A percentile compares a stretch with the other conserved stretches of the same genome.
These are phyloP conservation scores for Menidia beryllina DNA, from an alignment of 2,113 vertebrate species.

Conservation along the genomic window DNA sequence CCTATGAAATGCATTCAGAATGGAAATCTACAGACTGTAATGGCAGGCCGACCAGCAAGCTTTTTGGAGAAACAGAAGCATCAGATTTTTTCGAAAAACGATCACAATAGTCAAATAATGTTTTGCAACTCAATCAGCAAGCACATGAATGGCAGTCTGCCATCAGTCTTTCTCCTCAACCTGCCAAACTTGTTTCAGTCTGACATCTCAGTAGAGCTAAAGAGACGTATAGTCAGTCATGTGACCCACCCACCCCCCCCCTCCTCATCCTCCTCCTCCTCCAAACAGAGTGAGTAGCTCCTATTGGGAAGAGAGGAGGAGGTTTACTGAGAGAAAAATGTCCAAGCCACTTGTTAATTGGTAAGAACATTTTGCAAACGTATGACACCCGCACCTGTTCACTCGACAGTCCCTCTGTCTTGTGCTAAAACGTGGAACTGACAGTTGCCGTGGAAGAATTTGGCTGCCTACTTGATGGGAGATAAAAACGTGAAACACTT, in stretches of 20 bases:
- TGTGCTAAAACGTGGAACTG: constrained; percentile 52
- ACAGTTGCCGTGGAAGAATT: constrained; percentile 60
- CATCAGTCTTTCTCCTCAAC: constrained; percentile 34
- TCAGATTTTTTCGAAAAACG: constrained; percentile 30
- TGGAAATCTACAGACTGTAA: constrained; percentile 36
- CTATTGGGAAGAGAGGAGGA: constrained; percentile 1
- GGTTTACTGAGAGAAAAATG: constrained; percentile 42
- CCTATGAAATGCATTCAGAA: constrained; percentile 18
- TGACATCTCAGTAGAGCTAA: constrained; percentile 44
- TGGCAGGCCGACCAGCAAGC: no score
- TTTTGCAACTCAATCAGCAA: constrained; percentile 28
- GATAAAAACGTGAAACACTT: constrained; percentile 51
- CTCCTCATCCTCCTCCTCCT: no score
- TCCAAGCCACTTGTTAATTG: constrained; percentile 71
- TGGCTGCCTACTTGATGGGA: constrained; percentile 56
- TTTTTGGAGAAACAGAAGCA: constrained; percentile 19
- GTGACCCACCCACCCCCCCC: no score
- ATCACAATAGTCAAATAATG: constrained; percentile 13
- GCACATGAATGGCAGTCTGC: constrained; percentile 17
- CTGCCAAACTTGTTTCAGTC: constrained; percentile 51
- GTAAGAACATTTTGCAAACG: constrained; percentile 64
- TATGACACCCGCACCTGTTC: constrained; percentile 76
- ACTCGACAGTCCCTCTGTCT: constrained; percentile 56
- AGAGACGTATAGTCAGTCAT: constrained; percentile 49
- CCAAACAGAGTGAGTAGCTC: constrained; percentile 31